Percentiles rank a stretch among this genome's conserved stretches.
Evolutionary conservation across 2,797 vertebrate species (phyloP).

Genomic region (Bovichtus variegatus): DNA sequence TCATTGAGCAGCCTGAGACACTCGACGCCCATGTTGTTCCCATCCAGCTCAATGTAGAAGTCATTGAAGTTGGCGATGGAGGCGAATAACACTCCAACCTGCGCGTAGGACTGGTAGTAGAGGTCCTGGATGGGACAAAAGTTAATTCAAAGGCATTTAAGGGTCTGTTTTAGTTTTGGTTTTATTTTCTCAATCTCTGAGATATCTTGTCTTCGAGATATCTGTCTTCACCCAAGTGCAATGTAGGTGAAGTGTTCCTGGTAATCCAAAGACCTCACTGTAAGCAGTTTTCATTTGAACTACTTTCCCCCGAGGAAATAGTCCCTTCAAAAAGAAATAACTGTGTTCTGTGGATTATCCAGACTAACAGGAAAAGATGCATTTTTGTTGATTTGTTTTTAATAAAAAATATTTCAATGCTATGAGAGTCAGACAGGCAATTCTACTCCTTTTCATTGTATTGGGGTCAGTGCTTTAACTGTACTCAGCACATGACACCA

Average conservation of each 20-base stretch:
- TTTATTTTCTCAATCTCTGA: neutral
- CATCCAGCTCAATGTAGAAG: conserved; percentile 98
- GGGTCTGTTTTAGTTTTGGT: neutral
- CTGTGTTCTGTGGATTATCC: neutral
- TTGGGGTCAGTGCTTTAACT: neutral
- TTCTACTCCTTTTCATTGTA: neutral
- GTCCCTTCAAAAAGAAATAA: neutral
- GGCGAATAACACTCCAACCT: conserved; percentile 97
- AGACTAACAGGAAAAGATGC: neutral
- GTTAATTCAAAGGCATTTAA: neutral
- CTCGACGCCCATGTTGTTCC: conserved; percentile 99
- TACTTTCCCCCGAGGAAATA: neutral
- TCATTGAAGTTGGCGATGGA: conserved; percentile 99
- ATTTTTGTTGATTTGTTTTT: too few species aligned
- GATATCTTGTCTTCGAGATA: neutral
- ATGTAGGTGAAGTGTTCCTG: neutral
- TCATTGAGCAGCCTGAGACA: conserved; percentile 97
- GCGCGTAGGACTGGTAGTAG: conserved; percentile 97
- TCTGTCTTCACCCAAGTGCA: neutral
- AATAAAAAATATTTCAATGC: too few species aligned
- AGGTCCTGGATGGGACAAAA: conserved; percentile 87
- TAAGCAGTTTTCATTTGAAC: neutral
- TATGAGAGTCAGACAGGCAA: neutral
- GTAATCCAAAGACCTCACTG: neutral
- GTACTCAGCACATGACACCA: neutral